Base-by-base conservation (phyloP, 1,140 invertebrate species). In the Aphelinus certus region DNA sequence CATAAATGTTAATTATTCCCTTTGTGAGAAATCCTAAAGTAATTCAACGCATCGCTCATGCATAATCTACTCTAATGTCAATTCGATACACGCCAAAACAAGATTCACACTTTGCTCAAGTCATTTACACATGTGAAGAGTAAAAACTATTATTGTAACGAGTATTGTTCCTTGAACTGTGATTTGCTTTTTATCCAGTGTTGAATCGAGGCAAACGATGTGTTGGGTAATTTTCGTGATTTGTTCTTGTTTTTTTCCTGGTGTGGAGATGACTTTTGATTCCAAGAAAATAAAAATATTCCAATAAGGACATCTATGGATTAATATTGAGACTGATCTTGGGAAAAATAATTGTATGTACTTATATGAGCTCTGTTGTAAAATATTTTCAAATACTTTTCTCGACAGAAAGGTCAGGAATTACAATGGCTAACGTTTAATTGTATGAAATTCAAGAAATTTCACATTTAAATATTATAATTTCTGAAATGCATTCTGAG, bases 171-270 rank as follows among this genome's bases (percentile, higher is more conserved):
- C n/a, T 66, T 73, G 10, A 67, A 61, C 64, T 73, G 72, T 73
- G 65, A 73, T 73, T 62, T 73, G 42, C 42, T 73, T 7, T 65
- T 72, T 67, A 56, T 49, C 51, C 62, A 74, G 65, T 68, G 51
- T 45, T 61, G 63, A 68, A 68, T 56, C 43, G 43, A 74, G 56
- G 2, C 57, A 51, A 56, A 51, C 72, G 72, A 68, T 74, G 64
- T 46, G 65, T 74, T 48, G n/a, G n/a, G 60, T 9, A 43, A 46
- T 68, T 51, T 66, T 62, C 53, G 45, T 66, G 9, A 71, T 58
- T 7, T 51, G 26, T 45, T 70, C 26, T 48, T 58, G 10, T 58
- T 7, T 43, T 43, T 61, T 43, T 4, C 6, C 4, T 70, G 26
- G 26, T 26, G 26, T 26, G 26, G 26, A 26, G 26, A 26, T 26